These are phyloP conservation scores for Prosopocoilus inquinatus DNA, from an alignment of 2,888 invertebrate genomes.

Conservation along the genomic window DNA sequence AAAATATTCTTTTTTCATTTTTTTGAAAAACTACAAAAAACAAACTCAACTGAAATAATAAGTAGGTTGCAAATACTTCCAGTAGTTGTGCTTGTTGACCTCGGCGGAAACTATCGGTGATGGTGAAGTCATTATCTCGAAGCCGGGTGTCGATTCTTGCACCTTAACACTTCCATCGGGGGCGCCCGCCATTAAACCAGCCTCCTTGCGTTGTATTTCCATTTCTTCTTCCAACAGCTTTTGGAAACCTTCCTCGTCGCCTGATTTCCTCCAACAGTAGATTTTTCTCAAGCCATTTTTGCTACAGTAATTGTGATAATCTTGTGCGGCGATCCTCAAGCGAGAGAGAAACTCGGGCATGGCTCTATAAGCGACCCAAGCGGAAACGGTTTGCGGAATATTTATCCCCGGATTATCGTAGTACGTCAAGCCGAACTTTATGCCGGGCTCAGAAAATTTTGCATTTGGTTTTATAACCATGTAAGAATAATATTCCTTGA, in stretches of 20 bases:
- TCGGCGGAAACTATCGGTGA: slow-evolving; percentile 35
- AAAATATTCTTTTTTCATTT: too few relatives aligned
- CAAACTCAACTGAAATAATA: slow-evolving; percentile 54
- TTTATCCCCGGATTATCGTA: slow-evolving; percentile 83
- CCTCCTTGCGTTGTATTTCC: too few relatives aligned
- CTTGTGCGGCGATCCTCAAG: slow-evolving; percentile 67
- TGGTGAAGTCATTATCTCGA: slow-evolving; percentile 32
- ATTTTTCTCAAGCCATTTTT: slow-evolving; percentile 25
- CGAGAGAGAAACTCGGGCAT: slow-evolving; percentile 74
- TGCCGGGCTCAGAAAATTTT: slow-evolving; percentile 61
- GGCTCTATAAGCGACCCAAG: slow-evolving; percentile 74
- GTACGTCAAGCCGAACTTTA: slow-evolving; percentile 83
- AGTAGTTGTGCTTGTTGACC: slow-evolving; percentile 48
- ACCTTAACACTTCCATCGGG: background rate
- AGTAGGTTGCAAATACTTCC: slow-evolving; percentile 59
- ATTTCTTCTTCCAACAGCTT: too few relatives aligned
- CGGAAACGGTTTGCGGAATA: slow-evolving; percentile 68
- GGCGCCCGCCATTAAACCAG: background rate
- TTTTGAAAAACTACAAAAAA: slow-evolving; percentile 16
- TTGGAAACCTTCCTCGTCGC: background rate
- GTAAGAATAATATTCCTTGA: slow-evolving; percentile 80
- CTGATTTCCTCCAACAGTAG: slow-evolving; percentile 4
- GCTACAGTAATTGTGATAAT: slow-evolving; percentile 57
- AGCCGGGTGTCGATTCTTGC: slow-evolving; percentile 15
- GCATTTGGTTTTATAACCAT: slow-evolving; percentile 77